Base-by-base conservation (phyloP, 1,140 invertebrate species). In the Cydia splendana region DNA sequence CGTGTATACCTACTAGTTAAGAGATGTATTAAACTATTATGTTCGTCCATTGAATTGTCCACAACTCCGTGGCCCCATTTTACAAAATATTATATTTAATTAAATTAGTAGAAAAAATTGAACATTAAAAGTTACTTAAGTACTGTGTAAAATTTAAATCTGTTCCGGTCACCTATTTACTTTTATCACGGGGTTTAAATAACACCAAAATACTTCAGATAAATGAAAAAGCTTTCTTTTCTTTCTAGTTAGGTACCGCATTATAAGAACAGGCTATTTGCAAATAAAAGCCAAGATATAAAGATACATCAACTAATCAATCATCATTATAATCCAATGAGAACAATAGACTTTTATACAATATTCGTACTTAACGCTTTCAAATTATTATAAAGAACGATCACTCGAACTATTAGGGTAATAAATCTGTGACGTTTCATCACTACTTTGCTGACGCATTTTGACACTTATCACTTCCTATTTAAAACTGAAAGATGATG, bases 281-380 rank as follows among this genome's bases (percentile, higher is more conserved):
- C 67, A 71, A 71, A 71, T 71, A 71, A 71, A 71, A 71, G 67
- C 4, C 30, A n/a, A 42, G 24, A 71, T 34, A 71, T 38, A 34
- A 18, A 24, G 38, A 71, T 4, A 18, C n/a, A 71, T 69, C 24
- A 18, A 18, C 67, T 38, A 20, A 34, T 71, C 30, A 20, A 71
- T 71, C 67, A 71, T 71, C 67, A 71, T 71, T 71, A 71, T 42
- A 18, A 45, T 71, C 34, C 34, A 18, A 38, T 42, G 30, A 71
- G 67, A 38, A 38, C 67, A 38, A 71, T 71, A 18, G 67, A 18
- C 30, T 34, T 57, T 62, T 42, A 38, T 45, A 71, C 34, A 71
- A 71, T 71, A 71, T 71, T 71, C 67, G 34, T 71, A 38, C 67
- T 71, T 71, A 71, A 38, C 38, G 67, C 67, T 38, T 38, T 69